Percentiles rank a stretch among this genome's conserved stretches.
Conservation (phyloP, 2,113 vertebrate species). For the Chaenocephalus aceratus region DNA sequence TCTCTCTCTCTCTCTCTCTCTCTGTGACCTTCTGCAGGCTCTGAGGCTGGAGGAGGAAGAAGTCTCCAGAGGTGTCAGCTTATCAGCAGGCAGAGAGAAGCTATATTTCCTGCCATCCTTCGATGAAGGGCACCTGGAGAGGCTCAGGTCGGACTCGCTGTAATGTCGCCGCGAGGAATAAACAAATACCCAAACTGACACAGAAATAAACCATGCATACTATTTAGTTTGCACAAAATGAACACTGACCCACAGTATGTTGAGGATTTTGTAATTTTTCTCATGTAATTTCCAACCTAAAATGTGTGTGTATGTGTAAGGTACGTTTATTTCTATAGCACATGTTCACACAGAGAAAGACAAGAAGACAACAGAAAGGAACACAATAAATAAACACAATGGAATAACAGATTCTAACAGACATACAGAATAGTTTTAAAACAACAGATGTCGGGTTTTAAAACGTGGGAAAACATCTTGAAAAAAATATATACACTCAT, state of each 20-base stretch:
- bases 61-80: conserved; percentile 77
- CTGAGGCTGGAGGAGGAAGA: conserved; percentile 52
- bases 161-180: conserved; percentile 24
- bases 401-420: too few species aligned
- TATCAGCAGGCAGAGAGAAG: conserved; percentile 71
- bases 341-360: too few species aligned
- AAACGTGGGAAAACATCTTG: too few species aligned
- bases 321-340: too few species aligned
- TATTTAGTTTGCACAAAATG: conserved; percentile 29
- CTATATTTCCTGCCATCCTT: conserved; percentile 69
- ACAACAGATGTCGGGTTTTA: too few species aligned
- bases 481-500: too few species aligned
- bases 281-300: neutral
- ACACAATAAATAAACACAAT: too few species aligned
- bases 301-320: too few species aligned
- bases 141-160: conserved; percentile 40
- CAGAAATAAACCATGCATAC: conserved; percentile 13
- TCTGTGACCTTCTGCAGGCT: conserved; percentile 72
- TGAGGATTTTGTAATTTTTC: conserved; percentile 30
- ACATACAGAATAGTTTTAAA: too few species aligned
- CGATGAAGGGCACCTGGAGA: conserved; percentile 77
- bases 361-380: too few species aligned
- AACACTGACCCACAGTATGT: conserved; percentile 8
- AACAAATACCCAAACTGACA: neutral
- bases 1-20: conserved; percentile 44